These are phyloP conservation scores for Eristalinus aeneus DNA, from an alignment of 2,888 invertebrate species.

Conservation along the genomic window DNA sequence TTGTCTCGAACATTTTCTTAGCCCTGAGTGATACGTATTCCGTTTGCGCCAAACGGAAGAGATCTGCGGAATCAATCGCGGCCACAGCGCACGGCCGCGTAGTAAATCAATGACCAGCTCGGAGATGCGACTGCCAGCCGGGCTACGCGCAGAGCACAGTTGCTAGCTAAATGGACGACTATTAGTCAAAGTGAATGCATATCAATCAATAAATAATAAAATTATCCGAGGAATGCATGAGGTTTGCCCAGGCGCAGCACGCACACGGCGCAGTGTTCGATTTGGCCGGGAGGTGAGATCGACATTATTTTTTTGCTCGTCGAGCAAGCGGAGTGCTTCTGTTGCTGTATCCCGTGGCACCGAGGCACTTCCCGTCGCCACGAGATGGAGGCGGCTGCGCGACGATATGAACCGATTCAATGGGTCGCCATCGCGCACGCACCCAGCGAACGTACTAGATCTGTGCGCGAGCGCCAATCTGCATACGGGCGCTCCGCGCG, in stretches of 20 bases:
- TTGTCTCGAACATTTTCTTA: slow-evolving; percentile 59
- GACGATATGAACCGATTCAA: slow-evolving; percentile 60
- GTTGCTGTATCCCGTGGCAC: slow-evolving; percentile 58
- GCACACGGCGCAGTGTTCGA: not conserved
- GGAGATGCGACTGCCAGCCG: slow-evolving; percentile 48
- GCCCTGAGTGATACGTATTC: slow-evolving; percentile 58
- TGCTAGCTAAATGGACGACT: slow-evolving; percentile 59
- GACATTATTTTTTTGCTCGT: slow-evolving; percentile 50
- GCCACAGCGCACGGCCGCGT: not conserved
- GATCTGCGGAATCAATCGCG: not conserved
- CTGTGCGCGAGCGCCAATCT: slow-evolving; percentile 49
- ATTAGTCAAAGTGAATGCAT: slow-evolving; percentile 70
- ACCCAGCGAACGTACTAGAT: slow-evolving; percentile 36
- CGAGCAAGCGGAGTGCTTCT: slow-evolving; percentile 58
- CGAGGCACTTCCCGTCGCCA: slow-evolving; percentile 63
- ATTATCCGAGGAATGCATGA: slow-evolving; percentile 63
- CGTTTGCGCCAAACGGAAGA: not conserved
- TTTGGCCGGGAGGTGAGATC: slow-evolving; percentile 57
- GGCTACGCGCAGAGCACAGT: slow-evolving; percentile 37
- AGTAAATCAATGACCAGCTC: slow-evolving; percentile 41
- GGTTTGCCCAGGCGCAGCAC: slow-evolving; percentile 44
- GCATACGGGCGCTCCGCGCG: slow-evolving; percentile 44
- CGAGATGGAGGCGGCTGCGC: not conserved
- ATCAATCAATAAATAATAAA: slow-evolving; percentile 70
- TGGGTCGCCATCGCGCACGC: slow-evolving; percentile 50